Evolutionary conservation across 2,888 invertebrate genomes (phyloP).

Genomic region (Eupithecia subfuscata): DNA sequence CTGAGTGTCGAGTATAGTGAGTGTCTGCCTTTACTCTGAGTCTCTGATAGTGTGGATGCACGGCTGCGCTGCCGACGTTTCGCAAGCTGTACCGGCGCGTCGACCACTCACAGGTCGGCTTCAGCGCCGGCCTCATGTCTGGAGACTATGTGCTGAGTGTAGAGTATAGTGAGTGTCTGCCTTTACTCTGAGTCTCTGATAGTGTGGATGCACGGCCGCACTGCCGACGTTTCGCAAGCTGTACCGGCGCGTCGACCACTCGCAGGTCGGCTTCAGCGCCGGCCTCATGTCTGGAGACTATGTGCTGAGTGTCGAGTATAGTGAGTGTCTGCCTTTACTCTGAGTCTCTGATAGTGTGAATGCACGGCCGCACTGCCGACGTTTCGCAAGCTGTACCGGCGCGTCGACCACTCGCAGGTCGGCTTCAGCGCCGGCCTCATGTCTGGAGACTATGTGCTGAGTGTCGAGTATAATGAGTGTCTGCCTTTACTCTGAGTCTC

Average conservation of each 20-base stretch:
- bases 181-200: too few species aligned
- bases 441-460: conserved; percentile 88
- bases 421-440: conserved; percentile 89
- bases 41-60: conserved; percentile 99
- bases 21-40: conserved; percentile 81
- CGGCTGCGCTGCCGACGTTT: conserved; percentile 98
- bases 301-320: conserved; percentile 87
- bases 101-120: conserved; percentile 86
- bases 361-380: conserved; percentile 99
- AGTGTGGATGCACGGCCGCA: conserved; percentile 99
- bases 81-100: conserved; percentile 96
- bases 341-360: conserved; percentile 99
- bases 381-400: conserved; percentile 96
- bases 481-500: too few species aligned
- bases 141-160: conserved; percentile 89
- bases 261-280: conserved; percentile 82
- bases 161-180: conserved; percentile 86
- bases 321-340: conserved; percentile 81
- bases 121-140: conserved; percentile 88
- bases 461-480: conserved; percentile 88
- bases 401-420: conserved; percentile 88
- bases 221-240: conserved; percentile 97
- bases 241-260: conserved; percentile 94
- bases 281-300: conserved; percentile 92
- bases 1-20: conserved; percentile 90